These are phyloP conservation scores for Emberiza fucata DNA, from an alignment of 2,113 vertebrate species.

Conservation along the genomic window DNA sequence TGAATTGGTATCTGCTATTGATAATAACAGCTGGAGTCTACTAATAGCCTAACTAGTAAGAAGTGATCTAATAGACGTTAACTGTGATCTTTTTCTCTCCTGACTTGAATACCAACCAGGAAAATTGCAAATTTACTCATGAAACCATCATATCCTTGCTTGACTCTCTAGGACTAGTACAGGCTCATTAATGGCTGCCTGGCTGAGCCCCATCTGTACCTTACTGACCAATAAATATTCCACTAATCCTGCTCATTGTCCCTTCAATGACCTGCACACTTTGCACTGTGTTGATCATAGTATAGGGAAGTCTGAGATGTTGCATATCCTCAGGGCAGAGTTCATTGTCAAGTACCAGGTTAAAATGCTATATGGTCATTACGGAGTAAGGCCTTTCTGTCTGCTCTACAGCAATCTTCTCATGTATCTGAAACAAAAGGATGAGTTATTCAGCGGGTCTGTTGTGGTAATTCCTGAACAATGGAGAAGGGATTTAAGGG, in stretches of 20 bases:
- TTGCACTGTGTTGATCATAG: neutral
- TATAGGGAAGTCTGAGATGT: neutral
- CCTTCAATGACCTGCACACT: neutral
- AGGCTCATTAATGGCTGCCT: neutral
- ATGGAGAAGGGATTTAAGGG: neutral
- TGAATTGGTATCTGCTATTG: neutral
- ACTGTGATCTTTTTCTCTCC: neutral
- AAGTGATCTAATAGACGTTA: neutral
- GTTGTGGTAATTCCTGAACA: neutral
- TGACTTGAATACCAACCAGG: neutral
- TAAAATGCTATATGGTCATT: neutral
- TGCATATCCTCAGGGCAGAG: neutral
- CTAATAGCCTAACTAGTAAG: neutral
- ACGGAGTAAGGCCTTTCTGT: neutral
- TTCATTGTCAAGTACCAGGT: neutral
- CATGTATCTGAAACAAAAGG: neutral
- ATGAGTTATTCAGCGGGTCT: neutral
- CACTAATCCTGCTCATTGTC: neutral
- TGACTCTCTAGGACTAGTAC: neutral
- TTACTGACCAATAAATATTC: neutral
- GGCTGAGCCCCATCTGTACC: neutral
- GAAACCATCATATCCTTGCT: neutral
- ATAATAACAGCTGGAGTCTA: neutral
- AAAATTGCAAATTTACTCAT: neutral
- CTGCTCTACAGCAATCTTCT: neutral